Conservation (phyloP, 2,797 vertebrate species). For the Enteromius afrohamiltoni region DNA sequence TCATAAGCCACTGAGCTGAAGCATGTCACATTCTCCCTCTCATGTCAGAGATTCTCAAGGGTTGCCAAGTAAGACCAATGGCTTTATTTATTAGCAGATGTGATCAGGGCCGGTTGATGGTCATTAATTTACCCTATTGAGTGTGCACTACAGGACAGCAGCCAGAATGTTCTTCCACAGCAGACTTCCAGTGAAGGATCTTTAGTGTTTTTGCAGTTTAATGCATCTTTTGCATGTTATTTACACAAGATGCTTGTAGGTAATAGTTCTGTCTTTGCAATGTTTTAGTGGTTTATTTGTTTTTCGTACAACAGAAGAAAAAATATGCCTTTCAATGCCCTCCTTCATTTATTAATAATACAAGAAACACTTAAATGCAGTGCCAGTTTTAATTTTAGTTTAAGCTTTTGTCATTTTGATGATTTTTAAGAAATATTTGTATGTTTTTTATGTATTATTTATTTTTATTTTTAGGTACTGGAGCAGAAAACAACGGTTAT, state of each 20-base stretch:
- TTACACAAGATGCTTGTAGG: background rate
- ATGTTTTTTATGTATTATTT: too few species aligned
- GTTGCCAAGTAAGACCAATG: background rate
- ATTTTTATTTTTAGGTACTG: background rate
- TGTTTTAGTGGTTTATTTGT: background rate
- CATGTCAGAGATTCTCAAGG: background rate
- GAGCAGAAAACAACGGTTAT: background rate
- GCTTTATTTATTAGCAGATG: background rate
- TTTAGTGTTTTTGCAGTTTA: background rate
- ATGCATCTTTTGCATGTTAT: background rate
- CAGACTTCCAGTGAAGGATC: background rate
- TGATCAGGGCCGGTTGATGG: background rate
- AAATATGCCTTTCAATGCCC: background rate
- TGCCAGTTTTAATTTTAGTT: too few species aligned
- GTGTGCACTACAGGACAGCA: background rate
- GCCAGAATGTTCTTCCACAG: background rate
- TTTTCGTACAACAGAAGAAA: background rate
- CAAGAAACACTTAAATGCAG: too few species aligned
- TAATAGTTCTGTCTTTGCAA: background rate
- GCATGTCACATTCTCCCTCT: background rate
- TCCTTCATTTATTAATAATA: background rate
- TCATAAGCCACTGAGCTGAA: background rate
- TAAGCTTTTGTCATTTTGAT: too few species aligned
- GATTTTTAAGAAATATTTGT: too few species aligned
- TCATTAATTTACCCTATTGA: conserved; percentile 2